Percentiles rank a stretch among this genome's conserved stretches.
These are phyloP conservation scores for Hydrophis major DNA, from an alignment of 2,797 vertebrate species.

Conservation along the genomic window DNA sequence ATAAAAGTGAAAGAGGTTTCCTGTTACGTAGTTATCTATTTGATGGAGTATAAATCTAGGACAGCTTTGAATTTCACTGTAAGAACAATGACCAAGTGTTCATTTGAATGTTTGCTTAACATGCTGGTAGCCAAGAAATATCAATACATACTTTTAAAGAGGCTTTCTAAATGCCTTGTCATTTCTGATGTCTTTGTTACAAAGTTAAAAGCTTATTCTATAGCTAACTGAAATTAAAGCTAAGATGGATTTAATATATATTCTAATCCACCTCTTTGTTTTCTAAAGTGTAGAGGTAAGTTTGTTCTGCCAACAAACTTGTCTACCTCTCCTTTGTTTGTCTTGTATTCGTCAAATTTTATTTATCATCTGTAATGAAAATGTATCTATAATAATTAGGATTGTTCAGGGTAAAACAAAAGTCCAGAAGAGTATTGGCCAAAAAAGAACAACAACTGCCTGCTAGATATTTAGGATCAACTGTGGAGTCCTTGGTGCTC, in stretches of 20 bases:
- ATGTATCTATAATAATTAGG: neutral
- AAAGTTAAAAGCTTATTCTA: neutral
- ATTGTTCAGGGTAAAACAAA: neutral
- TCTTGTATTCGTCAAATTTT: neutral
- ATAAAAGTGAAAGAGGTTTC: neutral
- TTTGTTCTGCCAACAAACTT: neutral
- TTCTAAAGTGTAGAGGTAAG: neutral
- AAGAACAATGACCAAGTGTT: neutral
- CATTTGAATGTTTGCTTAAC: neutral
- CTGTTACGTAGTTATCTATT: neutral
- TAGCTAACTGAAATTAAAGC: neutral
- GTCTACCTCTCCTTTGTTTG: neutral
- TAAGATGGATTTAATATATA: neutral
- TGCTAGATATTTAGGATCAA: neutral
- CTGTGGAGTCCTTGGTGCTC: neutral
- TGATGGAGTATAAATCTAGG: neutral
- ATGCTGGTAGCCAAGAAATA: neutral
- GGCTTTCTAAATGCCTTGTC: rapidly evolving
- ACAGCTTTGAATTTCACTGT: neutral
- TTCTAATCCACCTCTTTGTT: neutral
- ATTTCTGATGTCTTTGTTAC: neutral
- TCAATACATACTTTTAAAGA: neutral
- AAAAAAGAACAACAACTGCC: no score
- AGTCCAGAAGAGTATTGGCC: neutral
- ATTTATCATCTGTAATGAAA: neutral